Base-by-base conservation (phyloP, 92 coral and sea anemone species). In the Zoanthus sansibaricus region DNA sequence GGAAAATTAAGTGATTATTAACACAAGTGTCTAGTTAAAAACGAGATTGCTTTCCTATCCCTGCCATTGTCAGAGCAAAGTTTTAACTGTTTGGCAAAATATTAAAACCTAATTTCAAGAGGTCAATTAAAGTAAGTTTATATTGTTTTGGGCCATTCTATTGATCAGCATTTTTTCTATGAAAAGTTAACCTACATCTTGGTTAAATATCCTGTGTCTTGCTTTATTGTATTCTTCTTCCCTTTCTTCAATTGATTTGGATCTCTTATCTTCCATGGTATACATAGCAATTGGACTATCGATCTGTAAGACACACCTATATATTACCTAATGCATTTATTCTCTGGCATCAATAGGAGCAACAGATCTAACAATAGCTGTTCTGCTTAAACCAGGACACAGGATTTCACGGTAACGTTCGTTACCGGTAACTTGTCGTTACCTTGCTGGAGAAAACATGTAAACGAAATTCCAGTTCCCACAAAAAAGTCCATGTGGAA, bases 171-270 rank as follows among this genome's bases (percentile, higher is more conserved):
- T 7, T 56, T 6, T 16, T 21, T 58, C 16, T 61, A 15, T 4
- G 33, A 64, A 30, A 52, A 17, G 9, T 32, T 6, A 31, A 91
- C 98, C 91, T 87, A 94, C 98, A 78, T 93, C 96, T 68, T 97
- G 98, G 85, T 96, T 97, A 77, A 97, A 97, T 52, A 97, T 97
- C 91, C 99, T 95, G 72, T 94, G 93, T 73, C 98, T 88, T 32
- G 94, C 98, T 91, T 93, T 95, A 16, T 91, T 89, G 75, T 97
- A 97, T 82, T 97, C 98, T 71, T 97, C 97, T 56, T 95, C 99
- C 56, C 99, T 90, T 83, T 97, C 98, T 86, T 97, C 99, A 82
- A 97, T 95, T 46, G 99, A 97, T 87, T 97, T 97, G 16, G 98
- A 95, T 64, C 98, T 89, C 70, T 96, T 96, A 66, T 93, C 98